Evolutionary conservation across 2,888 invertebrate species (phyloP).

Genomic region (Coelinius sp.): DNA sequence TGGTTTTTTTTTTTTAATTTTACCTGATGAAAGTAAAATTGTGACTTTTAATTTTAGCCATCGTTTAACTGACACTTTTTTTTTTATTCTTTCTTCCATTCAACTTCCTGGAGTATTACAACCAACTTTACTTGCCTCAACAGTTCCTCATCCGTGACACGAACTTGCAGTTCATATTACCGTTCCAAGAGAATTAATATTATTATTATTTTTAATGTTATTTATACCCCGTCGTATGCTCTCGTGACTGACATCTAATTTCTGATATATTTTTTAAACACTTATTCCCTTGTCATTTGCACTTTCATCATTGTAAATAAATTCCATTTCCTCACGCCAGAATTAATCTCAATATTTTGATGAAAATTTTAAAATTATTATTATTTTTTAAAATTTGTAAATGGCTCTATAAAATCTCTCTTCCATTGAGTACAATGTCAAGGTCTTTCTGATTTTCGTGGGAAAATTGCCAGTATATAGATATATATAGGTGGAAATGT

Average conservation of each 20-base stretch:
- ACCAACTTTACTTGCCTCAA: background rate
- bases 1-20: background rate
- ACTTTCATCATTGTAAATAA: background rate
- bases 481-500: conserved; percentile 10
- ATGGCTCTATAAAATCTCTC: background rate
- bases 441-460: background rate
- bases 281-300: background rate
- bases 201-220: background rate
- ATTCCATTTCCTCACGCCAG: background rate
- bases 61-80: background rate
- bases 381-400: background rate
- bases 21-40: background rate
- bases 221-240: background rate
- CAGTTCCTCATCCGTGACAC: conserved; percentile 10
- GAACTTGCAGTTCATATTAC: background rate
- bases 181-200: background rate
- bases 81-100: background rate
- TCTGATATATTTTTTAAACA: background rate
- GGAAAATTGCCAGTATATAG: conserved; percentile 13
- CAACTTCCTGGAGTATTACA: background rate
- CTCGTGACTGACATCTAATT: background rate
- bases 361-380: background rate
- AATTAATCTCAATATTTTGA: background rate
- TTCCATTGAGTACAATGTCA: conserved; percentile 4
- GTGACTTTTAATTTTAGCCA: background rate